Conservation (phyloP, 2,797 vertebrate species). For the Fratercula arctica region DNA sequence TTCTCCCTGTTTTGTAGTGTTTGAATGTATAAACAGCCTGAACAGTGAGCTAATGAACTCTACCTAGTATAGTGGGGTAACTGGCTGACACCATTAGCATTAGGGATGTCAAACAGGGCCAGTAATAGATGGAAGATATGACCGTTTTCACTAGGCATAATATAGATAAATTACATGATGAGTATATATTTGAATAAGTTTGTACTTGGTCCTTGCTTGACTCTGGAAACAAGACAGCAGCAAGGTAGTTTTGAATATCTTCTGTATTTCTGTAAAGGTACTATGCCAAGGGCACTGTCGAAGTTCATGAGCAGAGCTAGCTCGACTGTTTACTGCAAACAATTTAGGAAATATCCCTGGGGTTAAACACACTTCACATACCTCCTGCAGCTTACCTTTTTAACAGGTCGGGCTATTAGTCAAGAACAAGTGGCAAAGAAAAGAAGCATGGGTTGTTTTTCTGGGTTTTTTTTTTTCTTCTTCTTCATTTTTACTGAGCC, state of each 20-base stretch:
- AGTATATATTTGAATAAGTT: not conserved
- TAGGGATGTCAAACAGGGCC: not conserved
- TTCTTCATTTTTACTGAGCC: not conserved
- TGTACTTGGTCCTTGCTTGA: not conserved
- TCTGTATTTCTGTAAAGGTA: not conserved
- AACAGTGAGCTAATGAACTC: not conserved
- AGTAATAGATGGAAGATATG: rapidly evolving
- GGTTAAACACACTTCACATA: not conserved
- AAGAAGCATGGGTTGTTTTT: not conserved
- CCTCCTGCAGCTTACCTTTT: not conserved
- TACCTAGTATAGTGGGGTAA: not conserved
- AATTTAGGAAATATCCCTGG: not conserved
- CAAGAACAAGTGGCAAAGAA: not conserved
- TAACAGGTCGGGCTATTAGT: not conserved
- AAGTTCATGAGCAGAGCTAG: not conserved
- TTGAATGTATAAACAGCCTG: not conserved
- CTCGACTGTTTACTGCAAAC: not conserved
- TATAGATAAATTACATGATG: not conserved
- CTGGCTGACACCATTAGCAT: not conserved
- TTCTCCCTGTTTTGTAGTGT: not conserved
- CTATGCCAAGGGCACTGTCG: not conserved
- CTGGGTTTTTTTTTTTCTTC: no score
- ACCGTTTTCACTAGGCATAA: not conserved
- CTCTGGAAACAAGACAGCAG: not conserved
- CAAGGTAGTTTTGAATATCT: not conserved